Evolutionary conservation across 2,113 vertebrate species (phyloP).

Genomic region (Corythornis madagascariensis): DNA sequence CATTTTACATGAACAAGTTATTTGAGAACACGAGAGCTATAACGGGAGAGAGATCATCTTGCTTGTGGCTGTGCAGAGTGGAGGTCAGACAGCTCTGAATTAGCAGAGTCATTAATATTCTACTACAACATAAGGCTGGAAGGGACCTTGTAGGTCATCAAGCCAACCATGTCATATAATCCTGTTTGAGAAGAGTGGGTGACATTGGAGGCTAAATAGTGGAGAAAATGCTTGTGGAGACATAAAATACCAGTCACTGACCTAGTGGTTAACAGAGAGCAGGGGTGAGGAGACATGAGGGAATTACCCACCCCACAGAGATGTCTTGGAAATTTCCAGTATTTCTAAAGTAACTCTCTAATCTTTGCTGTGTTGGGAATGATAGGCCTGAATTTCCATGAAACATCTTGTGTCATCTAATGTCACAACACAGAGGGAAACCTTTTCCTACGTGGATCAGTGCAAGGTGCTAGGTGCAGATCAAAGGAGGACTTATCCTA

Average conservation of each 20-base stretch:
- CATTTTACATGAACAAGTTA: constrained; percentile 54
- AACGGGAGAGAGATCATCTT: constrained; percentile 48
- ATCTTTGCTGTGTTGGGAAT: neutral
- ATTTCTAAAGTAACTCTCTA: neutral
- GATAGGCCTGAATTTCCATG: neutral
- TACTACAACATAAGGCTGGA: constrained; percentile 53
- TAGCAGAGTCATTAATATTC: constrained; percentile 67
- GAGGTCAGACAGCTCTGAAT: constrained; percentile 60
- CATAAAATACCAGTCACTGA: neutral
- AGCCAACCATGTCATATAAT: constrained; percentile 51
- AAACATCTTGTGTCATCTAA: neutral
- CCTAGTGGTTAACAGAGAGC: neutral
- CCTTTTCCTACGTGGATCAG: neutral
- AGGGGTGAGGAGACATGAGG: neutral
- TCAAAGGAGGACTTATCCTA: neutral
- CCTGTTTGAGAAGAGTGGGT: constrained; percentile 22
- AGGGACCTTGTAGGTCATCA: constrained; percentile 59
- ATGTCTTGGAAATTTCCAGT: neutral
- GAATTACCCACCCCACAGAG: neutral
- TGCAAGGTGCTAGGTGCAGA: neutral
- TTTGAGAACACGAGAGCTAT: constrained; percentile 49
- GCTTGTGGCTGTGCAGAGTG: constrained; percentile 35
- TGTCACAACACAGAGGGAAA: accelerated
- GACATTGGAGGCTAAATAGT: neutral
- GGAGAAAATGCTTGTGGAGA: constrained; percentile 19